Evolutionary conservation across 2,113 vertebrate genomes (phyloP), one percentile per base, ranked within the genome.

Genomic region (Epinephelus lanceolatus): DNA sequence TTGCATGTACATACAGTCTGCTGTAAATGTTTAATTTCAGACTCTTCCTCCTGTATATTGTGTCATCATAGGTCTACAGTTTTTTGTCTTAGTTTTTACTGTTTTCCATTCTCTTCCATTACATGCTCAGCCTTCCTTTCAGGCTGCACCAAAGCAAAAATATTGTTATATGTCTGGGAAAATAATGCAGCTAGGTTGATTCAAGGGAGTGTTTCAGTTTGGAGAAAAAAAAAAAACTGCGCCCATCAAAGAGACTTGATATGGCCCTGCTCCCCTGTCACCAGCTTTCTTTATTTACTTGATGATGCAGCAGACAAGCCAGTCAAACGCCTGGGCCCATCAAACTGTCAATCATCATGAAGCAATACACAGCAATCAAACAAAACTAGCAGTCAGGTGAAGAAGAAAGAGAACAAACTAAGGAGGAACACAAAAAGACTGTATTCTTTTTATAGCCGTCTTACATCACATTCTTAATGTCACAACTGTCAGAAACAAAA

Each of bases 291-390:
- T 85, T 65, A 66, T 80, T 70, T 67, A 68, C 51, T 63, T 66
- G 81, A 83, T 59, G 72, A 73, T 75, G 49, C 52, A 82, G 80
- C 76, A 83, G 87, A 91, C 59, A 67, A 84, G 75, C 53, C 62
- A 79, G 68, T 83, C 78, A 76, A 74, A 81, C 14, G 15, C 33
- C 56, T 63, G 52, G 42, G 21, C 47, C 56, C 80, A 78, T 82
- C 52, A 56, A 87, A 25, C 75, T 85, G 86, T 78, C 81, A 87
- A 25, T 89, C 86, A 88, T 15, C 56, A 55, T 75, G 55, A 85
- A 85, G 75, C 66, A 86, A 78, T 55, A 25, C 56, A 27, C 33
- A 55, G 75, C 47, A 89, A 80, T 79, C 72, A 84, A 68, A 80
- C 69, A 81, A 25, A 61, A 27, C 14, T 15, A 49, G 17, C 65